phyloP scores from a whole-genome alignment of 1,140 invertebrate genomes.

The Trissolcus basalis region DNA sequence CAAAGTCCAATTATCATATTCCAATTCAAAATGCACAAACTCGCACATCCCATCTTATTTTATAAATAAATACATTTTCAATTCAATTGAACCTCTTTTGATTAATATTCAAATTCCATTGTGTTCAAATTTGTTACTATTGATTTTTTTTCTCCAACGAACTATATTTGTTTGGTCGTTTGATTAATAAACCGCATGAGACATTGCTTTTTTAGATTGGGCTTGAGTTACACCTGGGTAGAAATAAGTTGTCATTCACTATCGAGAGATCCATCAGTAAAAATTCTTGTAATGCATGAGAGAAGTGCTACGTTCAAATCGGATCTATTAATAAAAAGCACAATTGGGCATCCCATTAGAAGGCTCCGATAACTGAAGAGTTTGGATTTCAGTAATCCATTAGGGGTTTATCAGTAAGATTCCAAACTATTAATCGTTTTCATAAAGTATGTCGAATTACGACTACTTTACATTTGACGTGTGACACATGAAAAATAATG shows the following conservation, averaged over 20 bases:
- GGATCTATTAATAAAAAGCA: slow-evolving; percentile 49
- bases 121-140: not conserved
- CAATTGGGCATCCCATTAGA: slow-evolving; percentile 52
- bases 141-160: not conserved
- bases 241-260: slow-evolving; percentile 53
- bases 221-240: slow-evolving; percentile 6
- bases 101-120: too few species aligned
- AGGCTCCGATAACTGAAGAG: slow-evolving; percentile 32
- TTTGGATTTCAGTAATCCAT: slow-evolving; percentile 49
- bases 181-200: not conserved
- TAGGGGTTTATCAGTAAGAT: slow-evolving; percentile 41
- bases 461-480: slow-evolving; percentile 30
- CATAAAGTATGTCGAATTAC: slow-evolving; percentile 39
- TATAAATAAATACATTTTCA: not conserved
- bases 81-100: too few species aligned
- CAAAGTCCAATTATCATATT: not conserved
- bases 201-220: not conserved
- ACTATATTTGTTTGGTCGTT: too few species aligned
- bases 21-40: not conserved
- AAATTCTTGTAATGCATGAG: slow-evolving; percentile 37
- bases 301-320: slow-evolving; percentile 42
- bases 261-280: slow-evolving; percentile 48
- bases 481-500: slow-evolving; percentile 38
- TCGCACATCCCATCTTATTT: not conserved
- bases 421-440: slow-evolving; percentile 54